A percentile compares a stretch with the other conserved stretches of the same genome.
Evolutionary conservation across 1,140 invertebrate genomes (phyloP).

Genomic region (Archivesica marissinica): DNA sequence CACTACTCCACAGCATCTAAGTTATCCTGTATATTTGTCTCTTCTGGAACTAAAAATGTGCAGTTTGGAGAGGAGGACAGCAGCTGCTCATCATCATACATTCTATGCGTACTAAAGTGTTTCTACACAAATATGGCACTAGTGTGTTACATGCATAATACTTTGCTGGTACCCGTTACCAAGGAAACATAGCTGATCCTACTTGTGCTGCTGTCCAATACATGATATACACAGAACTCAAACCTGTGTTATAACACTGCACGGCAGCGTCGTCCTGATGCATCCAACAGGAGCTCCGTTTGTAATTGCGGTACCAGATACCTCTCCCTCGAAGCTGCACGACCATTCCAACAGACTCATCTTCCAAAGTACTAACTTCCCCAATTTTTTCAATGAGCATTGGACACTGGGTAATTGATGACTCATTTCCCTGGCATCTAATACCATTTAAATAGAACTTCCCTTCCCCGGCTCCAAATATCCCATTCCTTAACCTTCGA

Average conservation of each 20-base stretch:
- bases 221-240: background rate
- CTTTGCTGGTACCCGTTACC: too few species aligned
- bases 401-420: constrained; percentile 14
- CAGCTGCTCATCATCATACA: too few species aligned
- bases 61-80: too few species aligned
- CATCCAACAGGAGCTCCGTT: background rate
- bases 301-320: constrained; percentile 25
- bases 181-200: too few species aligned
- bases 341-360: background rate
- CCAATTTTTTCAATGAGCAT: background rate
- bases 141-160: too few species aligned
- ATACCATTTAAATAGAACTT: constrained; percentile 5
- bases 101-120: too few species aligned
- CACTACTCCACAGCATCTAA: too few species aligned
- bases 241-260: constrained; percentile 50
- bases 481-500: constrained; percentile 9
- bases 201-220: too few species aligned
- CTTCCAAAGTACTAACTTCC: background rate
- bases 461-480: background rate
- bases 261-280: constrained; percentile 48
- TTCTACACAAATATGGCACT: too few species aligned
- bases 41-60: too few species aligned
- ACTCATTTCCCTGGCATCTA: constrained; percentile 20
- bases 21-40: too few species aligned
- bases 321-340: constrained; percentile 1